These are phyloP conservation scores for Mugil cephalus DNA, from an alignment of 2,113 vertebrate genomes.

Conservation along the genomic window DNA sequence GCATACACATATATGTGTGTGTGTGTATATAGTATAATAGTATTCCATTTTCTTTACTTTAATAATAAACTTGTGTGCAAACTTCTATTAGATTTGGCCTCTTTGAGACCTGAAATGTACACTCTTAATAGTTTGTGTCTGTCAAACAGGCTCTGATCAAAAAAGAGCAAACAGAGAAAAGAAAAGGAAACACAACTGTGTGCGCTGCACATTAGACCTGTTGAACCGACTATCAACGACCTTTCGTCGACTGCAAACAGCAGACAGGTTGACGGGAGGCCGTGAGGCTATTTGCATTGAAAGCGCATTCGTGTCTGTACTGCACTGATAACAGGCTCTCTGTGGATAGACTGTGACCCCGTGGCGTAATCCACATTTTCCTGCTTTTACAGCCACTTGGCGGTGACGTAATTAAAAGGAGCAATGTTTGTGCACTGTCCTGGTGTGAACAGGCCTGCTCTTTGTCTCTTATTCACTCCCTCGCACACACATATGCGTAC, in stretches of 20 bases:
- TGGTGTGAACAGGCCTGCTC: constrained; percentile 31
- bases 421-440: constrained; percentile 28
- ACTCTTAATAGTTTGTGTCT: no score
- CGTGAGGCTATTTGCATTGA: constrained; percentile 62
- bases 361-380: constrained; percentile 63
- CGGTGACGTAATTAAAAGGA: constrained; percentile 59
- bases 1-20: no score
- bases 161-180: background rate
- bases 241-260: constrained; percentile 22
- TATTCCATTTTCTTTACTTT: no score
- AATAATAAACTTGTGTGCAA: no score
- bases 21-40: no score
- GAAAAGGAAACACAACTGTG: background rate
- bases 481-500: background rate
- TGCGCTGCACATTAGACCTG: constrained; percentile 11
- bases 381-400: constrained; percentile 47
- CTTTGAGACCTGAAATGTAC: background rate
- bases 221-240: constrained; percentile 7
- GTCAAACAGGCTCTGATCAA: background rate
- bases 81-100: no score
- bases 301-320: constrained; percentile 50
- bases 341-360: constrained; percentile 39
- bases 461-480: constrained; percentile 40
- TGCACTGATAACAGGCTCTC: constrained; percentile 59
- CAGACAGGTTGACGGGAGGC: constrained; percentile 11